Evolutionary conservation across 1,140 invertebrate genomes (phyloP), one percentile per base, ranked within the genome.

Genomic region (Magallana angulata): DNA sequence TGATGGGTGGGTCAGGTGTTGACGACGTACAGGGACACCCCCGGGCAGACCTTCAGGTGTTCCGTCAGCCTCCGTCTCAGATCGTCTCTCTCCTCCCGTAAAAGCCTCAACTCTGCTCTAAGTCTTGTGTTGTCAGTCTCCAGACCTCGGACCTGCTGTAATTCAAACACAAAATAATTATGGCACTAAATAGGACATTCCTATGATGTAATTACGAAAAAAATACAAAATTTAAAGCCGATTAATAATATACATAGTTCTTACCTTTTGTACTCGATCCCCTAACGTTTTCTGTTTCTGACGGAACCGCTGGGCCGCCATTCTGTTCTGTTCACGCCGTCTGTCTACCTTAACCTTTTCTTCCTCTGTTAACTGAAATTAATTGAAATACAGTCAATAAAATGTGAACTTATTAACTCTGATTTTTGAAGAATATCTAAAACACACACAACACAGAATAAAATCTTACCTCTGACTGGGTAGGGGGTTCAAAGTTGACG

Each of bases 401-500:
- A 48, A 64, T 64, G 36, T 12, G 3, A 57, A 57, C 59, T 57
- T 5, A 16, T 81, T 5, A 48, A 36, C 36, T 14, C 14, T 24
- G 7, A 36, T 5, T 56, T 82, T 11, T 7, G 56, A 11, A 14
- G 1, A n/a, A 16, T 16, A 57, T 82, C 36, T 14, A 1, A 57
- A 16, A 4, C 16, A 57, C 7, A 30, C 5, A 82, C 7, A n/a
- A 7, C 18, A 12, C 16, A 57, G 56, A 56, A 81, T 48, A 18
- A 81, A 36, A 3, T 12, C 57, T 57, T 57, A 82, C 81, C 57
- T 82, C 81, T 30, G 14, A 18, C 7, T 82, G 81, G n/a, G 85
- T 71, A 11, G 91, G 92, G 59, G 88, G 88, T 71, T 86, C 92
- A 88, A 90, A 92, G 56, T 93, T 91, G 9, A 93, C 90, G 48